These are phyloP conservation scores for Danio kyathit DNA, from an alignment of 2,797 vertebrate species.

Conservation along the genomic window DNA sequence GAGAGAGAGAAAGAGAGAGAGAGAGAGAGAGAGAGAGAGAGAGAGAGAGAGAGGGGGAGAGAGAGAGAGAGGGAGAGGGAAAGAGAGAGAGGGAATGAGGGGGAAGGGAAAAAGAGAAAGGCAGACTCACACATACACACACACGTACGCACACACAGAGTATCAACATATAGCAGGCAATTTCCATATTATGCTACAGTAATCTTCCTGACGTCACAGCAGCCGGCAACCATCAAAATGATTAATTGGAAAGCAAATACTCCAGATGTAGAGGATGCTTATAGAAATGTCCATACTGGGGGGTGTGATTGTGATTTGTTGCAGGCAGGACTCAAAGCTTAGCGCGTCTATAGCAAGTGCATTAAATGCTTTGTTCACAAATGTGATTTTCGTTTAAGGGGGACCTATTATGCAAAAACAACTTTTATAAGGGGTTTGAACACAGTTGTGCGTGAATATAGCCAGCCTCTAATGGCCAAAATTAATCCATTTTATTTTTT, in stretches of 20 bases:
- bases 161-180: slow-evolving; percentile 4
- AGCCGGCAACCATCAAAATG: slow-evolving; percentile 10
- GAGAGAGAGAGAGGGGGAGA: no score
- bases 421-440: no score
- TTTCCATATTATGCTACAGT: slow-evolving; percentile 26
- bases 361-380: background rate
- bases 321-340: background rate
- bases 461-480: no score
- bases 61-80: no score
- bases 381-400: no score
- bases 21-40: slow-evolving; percentile 19
- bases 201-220: slow-evolving; percentile 23
- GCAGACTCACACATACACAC: slow-evolving; percentile 15
- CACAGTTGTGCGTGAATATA: no score
- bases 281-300: background rate
- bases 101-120: slow-evolving; percentile 37
- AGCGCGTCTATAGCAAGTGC: background rate
- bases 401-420: no score
- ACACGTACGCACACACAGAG: slow-evolving; percentile 1
- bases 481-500: no score
- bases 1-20: slow-evolving; percentile 19
- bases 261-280: background rate
- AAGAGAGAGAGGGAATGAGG: no score
- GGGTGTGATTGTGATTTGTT: background rate
- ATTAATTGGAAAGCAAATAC: slow-evolving; percentile 4